A percentile compares a stretch with the other conserved stretches of the same genome.
These are phyloP conservation scores for Torymus tubicola DNA, from an alignment of 2,888 invertebrate species.

Conservation along the genomic window DNA sequence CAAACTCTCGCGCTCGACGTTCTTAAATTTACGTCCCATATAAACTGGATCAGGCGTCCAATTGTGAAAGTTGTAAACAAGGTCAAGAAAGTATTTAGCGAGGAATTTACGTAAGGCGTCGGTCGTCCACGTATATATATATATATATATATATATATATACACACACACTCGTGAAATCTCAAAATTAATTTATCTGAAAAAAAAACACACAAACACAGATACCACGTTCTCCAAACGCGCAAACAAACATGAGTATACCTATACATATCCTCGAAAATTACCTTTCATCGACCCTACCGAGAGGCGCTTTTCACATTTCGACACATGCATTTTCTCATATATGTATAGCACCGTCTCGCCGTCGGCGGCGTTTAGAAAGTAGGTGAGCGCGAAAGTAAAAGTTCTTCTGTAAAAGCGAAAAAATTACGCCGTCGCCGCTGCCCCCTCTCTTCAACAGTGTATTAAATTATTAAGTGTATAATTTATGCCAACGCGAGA, in stretches of 20 bases:
- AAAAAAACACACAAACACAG: too few relatives aligned
- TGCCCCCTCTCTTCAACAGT: neutral
- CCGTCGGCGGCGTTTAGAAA: slow-evolving; percentile 38
- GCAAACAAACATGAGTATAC: too few relatives aligned
- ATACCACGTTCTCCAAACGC: too few relatives aligned
- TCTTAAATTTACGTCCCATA: neutral
- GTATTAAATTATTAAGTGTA: slow-evolving; percentile 24
- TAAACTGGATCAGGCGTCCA: slow-evolving; percentile 46
- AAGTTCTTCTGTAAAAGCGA: slow-evolving; percentile 37
- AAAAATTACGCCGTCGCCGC: slow-evolving; percentile 4
- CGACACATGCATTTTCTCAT: too few relatives aligned
- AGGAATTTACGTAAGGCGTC: slow-evolving; percentile 29
- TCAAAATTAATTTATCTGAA: too few relatives aligned
- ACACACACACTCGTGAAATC: too few relatives aligned
- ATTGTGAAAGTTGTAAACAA: slow-evolving; percentile 56
- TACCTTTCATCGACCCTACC: too few relatives aligned
- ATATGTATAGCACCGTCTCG: too few relatives aligned
- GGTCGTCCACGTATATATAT: too few relatives aligned
- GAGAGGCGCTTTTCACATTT: too few relatives aligned
- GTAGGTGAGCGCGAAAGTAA: slow-evolving; percentile 49
- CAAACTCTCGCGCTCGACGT: neutral
- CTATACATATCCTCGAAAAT: too few relatives aligned
- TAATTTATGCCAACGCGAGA: slow-evolving; percentile 41
- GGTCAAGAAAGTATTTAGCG: slow-evolving; percentile 47
- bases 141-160: too few relatives aligned